Evolutionary conservation across 1,140 invertebrate species (phyloP), one percentile per base, ranked within the genome.

Genomic region (Chionoecetes opilio): DNA sequence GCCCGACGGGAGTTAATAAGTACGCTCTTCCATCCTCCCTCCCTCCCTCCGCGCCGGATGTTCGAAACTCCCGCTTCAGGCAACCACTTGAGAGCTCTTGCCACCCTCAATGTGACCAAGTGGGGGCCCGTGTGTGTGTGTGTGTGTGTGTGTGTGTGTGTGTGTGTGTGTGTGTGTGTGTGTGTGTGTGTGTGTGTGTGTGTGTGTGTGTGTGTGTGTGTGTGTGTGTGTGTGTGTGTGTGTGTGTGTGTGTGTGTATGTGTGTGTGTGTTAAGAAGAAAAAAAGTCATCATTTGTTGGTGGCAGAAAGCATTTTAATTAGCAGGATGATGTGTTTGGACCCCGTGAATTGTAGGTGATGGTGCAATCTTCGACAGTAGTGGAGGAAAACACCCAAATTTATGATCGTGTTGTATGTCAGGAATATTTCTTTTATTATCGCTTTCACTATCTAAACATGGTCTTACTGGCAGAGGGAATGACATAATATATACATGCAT

Each of bases 321-420:
- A 75, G 63, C 63, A 75, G 63, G 63, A 6, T 75, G 63, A 75
- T 17, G 21, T 26, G 63, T 75, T 26, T 75, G 63, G 63, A 11
- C n/a, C 63, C 63, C 63, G 21, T 75, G 63, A 75, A 75, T 75
- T 75, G n/a, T 75, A 75, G 21, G 26, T 26, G n/a, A 75, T 75
- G 63, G 63, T 75, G 63, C 21, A n/a, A 75, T 21, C 63, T 75
- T 75, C 63, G 63, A 75, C 63, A 75, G 63, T 75, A n/a, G 63
- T 75, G 21, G 63, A 75, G 63, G 63, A 75, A 75, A 75, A 75
- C 63, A 75, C 21, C 63, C 26, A n/a, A 75, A 75, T 75, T 75
- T 75, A 75, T 75, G 63, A 26, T n/a, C 63, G n/a, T n/a, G 21
- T 75, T 75, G 5, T n/a, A 26, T 1, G 63, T 11, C 63, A 75